Evolutionary conservation across 2,113 vertebrate genomes (phyloP).

Genomic region (Globicephala melas): DNA sequence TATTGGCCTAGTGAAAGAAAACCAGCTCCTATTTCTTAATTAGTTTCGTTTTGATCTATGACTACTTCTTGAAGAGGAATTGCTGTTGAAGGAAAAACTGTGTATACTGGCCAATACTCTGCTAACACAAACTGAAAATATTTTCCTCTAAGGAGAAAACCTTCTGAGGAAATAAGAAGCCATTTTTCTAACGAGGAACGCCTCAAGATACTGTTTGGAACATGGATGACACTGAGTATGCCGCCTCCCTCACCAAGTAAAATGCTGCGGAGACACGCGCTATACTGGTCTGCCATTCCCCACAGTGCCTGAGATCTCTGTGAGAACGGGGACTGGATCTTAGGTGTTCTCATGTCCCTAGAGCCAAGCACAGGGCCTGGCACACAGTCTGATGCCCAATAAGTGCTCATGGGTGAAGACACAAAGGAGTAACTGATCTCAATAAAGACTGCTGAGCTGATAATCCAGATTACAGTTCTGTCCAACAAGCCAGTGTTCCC

Average conservation of each 20-base stretch:
- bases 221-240: not conserved
- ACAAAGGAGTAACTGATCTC: not conserved
- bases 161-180: not conserved
- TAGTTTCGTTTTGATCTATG: not conserved
- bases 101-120: not conserved
- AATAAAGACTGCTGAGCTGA: not conserved
- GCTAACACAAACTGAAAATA: not conserved
- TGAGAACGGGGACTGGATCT: not conserved
- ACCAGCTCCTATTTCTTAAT: slow-evolving; percentile 47
- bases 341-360: not conserved
- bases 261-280: not conserved
- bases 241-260: not conserved
- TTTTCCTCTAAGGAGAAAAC: not conserved
- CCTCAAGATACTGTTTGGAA: not conserved
- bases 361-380: not conserved
- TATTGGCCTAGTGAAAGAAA: not conserved
- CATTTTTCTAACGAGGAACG: not conserved
- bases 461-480: not conserved
- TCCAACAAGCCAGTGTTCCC: not conserved
- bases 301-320: not conserved
- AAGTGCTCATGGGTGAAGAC: not conserved
- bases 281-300: not conserved
- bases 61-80: slow-evolving; percentile 6
- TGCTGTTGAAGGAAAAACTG: not conserved
- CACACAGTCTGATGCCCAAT: not conserved